Conservation (phyloP, 1,140 invertebrate genomes). For the Kradibia gibbosae region DNA sequence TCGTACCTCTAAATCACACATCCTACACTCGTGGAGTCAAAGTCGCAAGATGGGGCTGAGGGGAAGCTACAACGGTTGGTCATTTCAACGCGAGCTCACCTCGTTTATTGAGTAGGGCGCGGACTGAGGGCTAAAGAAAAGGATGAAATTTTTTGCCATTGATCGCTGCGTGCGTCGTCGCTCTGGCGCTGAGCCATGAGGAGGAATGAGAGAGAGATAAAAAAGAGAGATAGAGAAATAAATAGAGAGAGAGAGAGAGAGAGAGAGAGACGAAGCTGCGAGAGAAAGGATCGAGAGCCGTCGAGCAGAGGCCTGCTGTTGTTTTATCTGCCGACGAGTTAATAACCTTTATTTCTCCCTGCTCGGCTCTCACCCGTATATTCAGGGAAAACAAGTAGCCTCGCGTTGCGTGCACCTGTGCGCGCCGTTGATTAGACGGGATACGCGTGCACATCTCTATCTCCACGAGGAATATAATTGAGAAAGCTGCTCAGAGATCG, state of each 20-base stretch:
- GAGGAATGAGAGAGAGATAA: not conserved
- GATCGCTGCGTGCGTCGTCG: slow-evolving; percentile 23
- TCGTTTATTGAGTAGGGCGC: too few species aligned
- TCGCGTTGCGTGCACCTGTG: not conserved
- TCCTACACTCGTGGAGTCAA: too few species aligned
- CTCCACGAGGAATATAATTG: not conserved
- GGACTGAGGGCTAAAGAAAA: not conserved
- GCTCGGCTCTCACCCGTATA: not conserved
- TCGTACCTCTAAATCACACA: too few species aligned
- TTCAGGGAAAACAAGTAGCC: slow-evolving; percentile 28
- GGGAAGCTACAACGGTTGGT: too few species aligned
- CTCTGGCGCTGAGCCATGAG: not conserved
- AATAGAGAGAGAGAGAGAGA: too few species aligned
- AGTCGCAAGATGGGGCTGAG: too few species aligned
- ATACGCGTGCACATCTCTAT: not conserved
- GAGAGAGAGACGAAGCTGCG: too few species aligned
- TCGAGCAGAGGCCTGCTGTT: not conserved
- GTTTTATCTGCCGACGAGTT: slow-evolving; percentile 16
- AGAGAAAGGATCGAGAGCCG: not conserved
- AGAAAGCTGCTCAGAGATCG: not conserved
- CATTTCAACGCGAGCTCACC: too few species aligned
- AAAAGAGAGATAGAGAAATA: slow-evolving; percentile 14
- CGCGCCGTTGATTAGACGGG: not conserved
- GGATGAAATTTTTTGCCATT: slow-evolving; percentile 10
- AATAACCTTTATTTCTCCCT: slow-evolving; percentile 36